Percentiles rank a stretch among this genome's conserved stretches.
These are phyloP conservation scores for Temnothorax rugatulus DNA, from an alignment of 2,888 invertebrate genomes.

Conservation along the genomic window DNA sequence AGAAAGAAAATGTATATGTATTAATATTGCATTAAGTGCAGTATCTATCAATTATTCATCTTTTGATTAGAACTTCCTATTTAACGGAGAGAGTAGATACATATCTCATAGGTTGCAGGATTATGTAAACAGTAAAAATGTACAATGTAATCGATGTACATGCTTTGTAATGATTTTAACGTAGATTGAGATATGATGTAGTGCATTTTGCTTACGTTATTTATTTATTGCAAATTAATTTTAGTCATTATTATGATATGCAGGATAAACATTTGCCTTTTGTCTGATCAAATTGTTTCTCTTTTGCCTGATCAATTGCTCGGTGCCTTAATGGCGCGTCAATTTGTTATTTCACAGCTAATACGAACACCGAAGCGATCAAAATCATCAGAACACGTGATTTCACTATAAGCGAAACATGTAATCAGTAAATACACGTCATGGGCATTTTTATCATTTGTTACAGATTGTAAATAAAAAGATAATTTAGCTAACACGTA, in stretches of 20 bases:
- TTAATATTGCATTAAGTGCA: not conserved
- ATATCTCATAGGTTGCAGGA: no score
- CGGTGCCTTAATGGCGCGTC: no score
- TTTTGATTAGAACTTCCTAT: no score
- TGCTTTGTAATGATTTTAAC: not conserved
- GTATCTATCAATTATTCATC: no score
- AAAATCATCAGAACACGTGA: not conserved
- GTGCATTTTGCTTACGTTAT: not conserved
- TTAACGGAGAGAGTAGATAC: no score
- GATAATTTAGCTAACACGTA: not conserved
- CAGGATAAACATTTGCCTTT: not conserved
- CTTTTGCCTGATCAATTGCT: no score
- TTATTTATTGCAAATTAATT: not conserved
- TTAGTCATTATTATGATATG: not conserved
- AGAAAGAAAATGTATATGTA: not conserved
- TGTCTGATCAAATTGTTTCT: no score
- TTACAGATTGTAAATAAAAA: not conserved
- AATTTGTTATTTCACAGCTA: no score
- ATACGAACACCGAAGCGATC: no score
- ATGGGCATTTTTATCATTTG: not conserved
- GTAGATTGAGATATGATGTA: not conserved
- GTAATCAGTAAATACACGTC: not conserved
- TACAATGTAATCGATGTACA: not conserved
- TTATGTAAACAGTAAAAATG: no score
- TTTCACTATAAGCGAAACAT: not conserved